Base-by-base conservation (phyloP, 2,113 vertebrate species). In the Scomber scombrus region DNA sequence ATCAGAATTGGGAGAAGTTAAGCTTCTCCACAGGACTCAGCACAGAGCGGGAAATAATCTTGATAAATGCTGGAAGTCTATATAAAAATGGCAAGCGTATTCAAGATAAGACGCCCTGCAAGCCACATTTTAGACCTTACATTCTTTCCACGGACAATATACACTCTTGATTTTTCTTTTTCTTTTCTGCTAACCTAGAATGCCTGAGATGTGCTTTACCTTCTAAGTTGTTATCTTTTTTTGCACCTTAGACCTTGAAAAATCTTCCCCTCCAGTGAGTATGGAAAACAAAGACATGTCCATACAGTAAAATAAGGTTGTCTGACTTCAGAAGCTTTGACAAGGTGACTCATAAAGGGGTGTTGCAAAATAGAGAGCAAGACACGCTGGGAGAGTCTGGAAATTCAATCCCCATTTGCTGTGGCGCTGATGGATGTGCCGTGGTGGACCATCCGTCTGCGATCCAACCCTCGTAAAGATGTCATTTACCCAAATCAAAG, bases 381-480 rank as follows among this genome's bases (percentile, higher is more conserved):
- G 77, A 85, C 88, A 80, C 45, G 49, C 82, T 61, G 79, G 71
- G 88, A 87, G 89, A 93, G 89, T 89, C 87, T 85, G 88, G 93
- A 92, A 93, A 93, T 86, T 86, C 75, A 84, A 88, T 85, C 80
- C 79, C 68, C 34, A 45, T 83, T 62, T 78, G 67, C 71, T 76
- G 79, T 51, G 65, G 23, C 46, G 62, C 82, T 93, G 92, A 94
- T 91, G 85, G 87, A 94, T 92, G 88, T 84, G 58, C 75, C 49
- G 68, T 26, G 50, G 70, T 57, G 81, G 81, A 84, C 91, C 85
- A 86, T 90, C 88, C 65, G 67, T 89, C 89, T 85, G 74, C 43
- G 81, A 85, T 83, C 85, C 85, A 75, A 81, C 81, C 81, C 83
- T 88, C 86, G 79, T 94, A 93, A 95, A 95, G 88, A 92, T 92